A percentile compares a stretch with the other conserved stretches of the same genome.
Conservation (phyloP, 2,888 invertebrate species). For the Agonopterix alstromeriana region DNA sequence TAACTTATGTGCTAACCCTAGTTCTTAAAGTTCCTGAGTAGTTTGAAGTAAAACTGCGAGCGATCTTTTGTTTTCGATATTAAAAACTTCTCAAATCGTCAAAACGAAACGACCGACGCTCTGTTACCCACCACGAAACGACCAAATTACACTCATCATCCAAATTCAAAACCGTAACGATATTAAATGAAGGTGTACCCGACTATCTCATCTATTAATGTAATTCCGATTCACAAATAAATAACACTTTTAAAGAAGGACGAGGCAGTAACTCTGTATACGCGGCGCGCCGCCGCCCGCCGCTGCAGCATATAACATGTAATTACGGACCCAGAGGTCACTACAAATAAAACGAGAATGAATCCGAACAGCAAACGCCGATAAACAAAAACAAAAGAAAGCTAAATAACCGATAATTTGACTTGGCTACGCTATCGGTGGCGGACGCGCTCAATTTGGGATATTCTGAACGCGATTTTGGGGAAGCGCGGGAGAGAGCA, state of each 20-base stretch:
- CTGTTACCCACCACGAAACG: slow-evolving; percentile 22
- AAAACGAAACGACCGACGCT: slow-evolving; percentile 18
- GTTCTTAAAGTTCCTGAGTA: no score
- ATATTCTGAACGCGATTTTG: slow-evolving; percentile 52
- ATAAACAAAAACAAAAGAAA: slow-evolving; percentile 67
- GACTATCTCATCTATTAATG: slow-evolving; percentile 63
- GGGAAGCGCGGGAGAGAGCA: slow-evolving; percentile 42
- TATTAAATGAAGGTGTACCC: slow-evolving; percentile 73
- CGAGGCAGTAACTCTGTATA: slow-evolving; percentile 43
- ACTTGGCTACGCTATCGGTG: slow-evolving; percentile 43
- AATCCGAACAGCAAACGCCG: slow-evolving; percentile 44
- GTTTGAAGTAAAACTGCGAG: no score
- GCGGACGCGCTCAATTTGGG: slow-evolving; percentile 56
- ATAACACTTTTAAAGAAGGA: slow-evolving; percentile 68
- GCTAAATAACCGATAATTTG: slow-evolving; percentile 70
- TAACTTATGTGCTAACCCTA: no score
- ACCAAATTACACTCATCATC: slow-evolving; percentile 63
- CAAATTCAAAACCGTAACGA: slow-evolving; percentile 60
- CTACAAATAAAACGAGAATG: slow-evolving; percentile 62
- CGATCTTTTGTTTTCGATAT: no score
- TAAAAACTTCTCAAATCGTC: slow-evolving; percentile 12
- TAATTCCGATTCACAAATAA: slow-evolving; percentile 71
- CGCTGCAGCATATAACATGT: slow-evolving; percentile 47
- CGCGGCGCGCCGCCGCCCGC: slow-evolving; percentile 44
- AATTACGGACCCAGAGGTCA: slow-evolving; percentile 72